These are phyloP conservation scores for Brotula barbata DNA, from an alignment of 2,797 vertebrate species.

Conservation along the genomic window DNA sequence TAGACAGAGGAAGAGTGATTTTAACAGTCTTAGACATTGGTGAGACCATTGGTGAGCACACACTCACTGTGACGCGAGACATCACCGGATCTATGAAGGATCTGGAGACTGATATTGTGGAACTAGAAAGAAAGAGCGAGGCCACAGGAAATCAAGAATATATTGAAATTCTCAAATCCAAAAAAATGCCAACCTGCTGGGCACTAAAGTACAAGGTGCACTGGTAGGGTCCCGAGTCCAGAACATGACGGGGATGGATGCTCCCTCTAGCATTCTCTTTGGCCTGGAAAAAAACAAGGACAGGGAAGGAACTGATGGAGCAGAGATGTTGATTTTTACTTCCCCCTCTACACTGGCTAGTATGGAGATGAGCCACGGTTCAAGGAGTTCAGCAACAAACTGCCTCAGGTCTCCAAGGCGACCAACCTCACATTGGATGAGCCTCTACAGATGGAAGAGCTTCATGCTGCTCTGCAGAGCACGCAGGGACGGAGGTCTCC, in stretches of 20 bases:
- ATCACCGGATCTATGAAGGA: background rate
- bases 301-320: constrained; percentile 10
- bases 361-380: background rate
- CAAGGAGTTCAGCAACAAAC: background rate
- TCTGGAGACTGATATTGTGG: constrained; percentile 9
- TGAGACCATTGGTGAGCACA: background rate
- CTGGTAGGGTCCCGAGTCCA: background rate
- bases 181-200: constrained; percentile 7
- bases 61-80: constrained; percentile 22
- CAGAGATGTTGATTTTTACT: constrained; percentile 1
- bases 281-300: constrained; percentile 9
- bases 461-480: background rate
- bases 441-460: background rate
- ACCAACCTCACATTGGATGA: background rate
- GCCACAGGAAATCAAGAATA: background rate
- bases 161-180: background rate
- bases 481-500: constrained; percentile 3
- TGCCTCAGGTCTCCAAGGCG: background rate
- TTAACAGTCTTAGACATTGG: background rate
- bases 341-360: background rate
- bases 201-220: constrained; percentile 4
- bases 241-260: constrained; percentile 8
- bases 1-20: background rate
- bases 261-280: background rate
- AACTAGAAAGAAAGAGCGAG: constrained; percentile 2